Base-by-base conservation (phyloP, 1,140 invertebrate species). In the Battus philenor region DNA sequence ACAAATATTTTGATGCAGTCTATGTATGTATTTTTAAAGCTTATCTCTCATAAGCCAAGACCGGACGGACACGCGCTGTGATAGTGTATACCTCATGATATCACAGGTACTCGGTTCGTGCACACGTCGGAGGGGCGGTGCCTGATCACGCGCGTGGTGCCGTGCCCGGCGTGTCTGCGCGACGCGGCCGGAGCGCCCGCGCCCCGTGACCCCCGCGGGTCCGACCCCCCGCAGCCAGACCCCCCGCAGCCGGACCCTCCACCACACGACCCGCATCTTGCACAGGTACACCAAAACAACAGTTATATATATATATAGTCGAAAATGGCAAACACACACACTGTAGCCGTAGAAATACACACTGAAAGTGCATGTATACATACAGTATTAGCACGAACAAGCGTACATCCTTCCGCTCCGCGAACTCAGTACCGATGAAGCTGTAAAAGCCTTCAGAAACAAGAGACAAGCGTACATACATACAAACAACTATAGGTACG, bases 81-180 rank as follows among this genome's bases (percentile, higher is more conserved):
- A 20, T 3, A 20, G 6, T 1, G 8, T 30, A n/a, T 34, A 9
- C 7, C 8, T 9, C 0, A 36, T 27, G 4, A 10, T 1, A 16
- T 0, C 2, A 0, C 47, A 86, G 94, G 98, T 3, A 99, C 97
- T 1, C 89, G 98, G 29, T 99, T 99, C 86, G 96, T 97, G 1
- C 98, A 99, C 70, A 99, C 97, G 0, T 97, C 96, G 0, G 97
- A 98, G 75, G 98, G 98, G 0, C 92, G 95, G 54, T 94, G 98
- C 71, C 85, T 99, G 13, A 95, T 99, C 5, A 99, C 96, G 0
- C 88, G 98, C n/a, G 69, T 99, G 10, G 93, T 99, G 30, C 95
- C 97, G 0, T 99, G 98, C 81, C 93, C 95, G 0, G 89, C 90
- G 4, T 99, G 97, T 78, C 81, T 97, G 29, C 63, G 58, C 0